phyloP scores from a whole-genome alignment of 2,113 vertebrate species.

The Thunnus thynnus region DNA sequence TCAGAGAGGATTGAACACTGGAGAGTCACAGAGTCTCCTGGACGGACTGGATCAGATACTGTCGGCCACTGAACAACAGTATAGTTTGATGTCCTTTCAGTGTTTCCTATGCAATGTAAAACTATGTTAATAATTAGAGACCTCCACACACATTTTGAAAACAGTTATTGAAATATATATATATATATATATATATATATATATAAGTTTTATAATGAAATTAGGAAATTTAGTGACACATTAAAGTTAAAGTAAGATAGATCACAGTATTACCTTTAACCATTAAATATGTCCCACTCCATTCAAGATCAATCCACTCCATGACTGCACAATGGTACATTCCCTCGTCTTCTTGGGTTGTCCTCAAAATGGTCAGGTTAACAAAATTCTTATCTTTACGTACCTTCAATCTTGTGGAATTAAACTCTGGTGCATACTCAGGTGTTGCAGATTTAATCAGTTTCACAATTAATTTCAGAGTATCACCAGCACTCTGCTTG shows the following conservation, averaged over 20 bases:
- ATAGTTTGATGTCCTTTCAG: too few relatives aligned
- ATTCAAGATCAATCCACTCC: too few relatives aligned
- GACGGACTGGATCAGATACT: neutral
- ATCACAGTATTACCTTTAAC: too few relatives aligned
- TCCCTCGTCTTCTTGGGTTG: neutral
- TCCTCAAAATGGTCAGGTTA: constrained; percentile 26
- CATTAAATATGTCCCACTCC: too few relatives aligned
- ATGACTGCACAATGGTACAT: too few relatives aligned
- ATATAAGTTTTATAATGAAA: neutral
- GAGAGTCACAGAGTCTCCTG: constrained; percentile 43
- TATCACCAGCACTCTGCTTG: constrained; percentile 30
- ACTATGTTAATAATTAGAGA: neutral
- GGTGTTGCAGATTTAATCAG: fast-evolving
- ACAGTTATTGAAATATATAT: too few relatives aligned
- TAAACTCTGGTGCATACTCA: neutral
- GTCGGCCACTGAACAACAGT: too few relatives aligned
- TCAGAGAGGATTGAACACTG: constrained; percentile 57
- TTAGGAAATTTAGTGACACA: too few relatives aligned
- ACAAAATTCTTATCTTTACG: fast-evolving
- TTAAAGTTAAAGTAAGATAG: too few relatives aligned
- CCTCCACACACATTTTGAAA: constrained; percentile 26
- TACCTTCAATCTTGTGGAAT: neutral
- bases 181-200: too few relatives aligned
- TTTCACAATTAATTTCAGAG: constrained; percentile 5
- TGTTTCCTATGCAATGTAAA: too few relatives aligned